A percentile compares a stretch with the other conserved stretches of the same genome.
phyloP scores from a whole-genome alignment of 2,888 invertebrate species.

The Hydropsyche betteni region DNA sequence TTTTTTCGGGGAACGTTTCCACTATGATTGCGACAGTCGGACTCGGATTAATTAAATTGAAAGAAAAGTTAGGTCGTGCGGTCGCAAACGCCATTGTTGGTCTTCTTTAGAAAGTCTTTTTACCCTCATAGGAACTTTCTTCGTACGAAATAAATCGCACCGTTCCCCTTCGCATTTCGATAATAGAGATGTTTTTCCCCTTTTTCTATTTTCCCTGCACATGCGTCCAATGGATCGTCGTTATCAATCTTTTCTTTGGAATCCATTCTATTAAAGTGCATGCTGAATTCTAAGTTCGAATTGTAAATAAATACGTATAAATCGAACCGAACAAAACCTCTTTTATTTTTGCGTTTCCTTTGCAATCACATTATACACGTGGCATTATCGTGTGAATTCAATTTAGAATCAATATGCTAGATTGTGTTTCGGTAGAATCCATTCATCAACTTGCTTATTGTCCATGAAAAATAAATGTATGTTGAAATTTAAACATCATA shows the following conservation, averaged over 20 bases:
- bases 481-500: too few relatives aligned
- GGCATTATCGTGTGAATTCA: not conserved
- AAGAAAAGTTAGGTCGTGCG: too few relatives aligned
- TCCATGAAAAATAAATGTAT: too few relatives aligned
- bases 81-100: not conserved
- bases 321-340: not conserved
- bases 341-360: not conserved
- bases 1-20: too few relatives aligned
- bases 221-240: constrained; percentile 35
- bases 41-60: too few relatives aligned
- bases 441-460: too few relatives aligned
- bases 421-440: not conserved
- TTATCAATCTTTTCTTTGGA: constrained; percentile 34
- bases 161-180: constrained; percentile 29
- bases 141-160: constrained; percentile 15
- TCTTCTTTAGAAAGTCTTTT: constrained; percentile 10
- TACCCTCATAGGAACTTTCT: not conserved
- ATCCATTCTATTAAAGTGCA: constrained; percentile 36
- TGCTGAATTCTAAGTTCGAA: constrained; percentile 20
- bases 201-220: constrained; percentile 29
- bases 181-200: constrained; percentile 34
- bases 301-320: constrained; percentile 10
- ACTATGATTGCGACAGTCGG: too few relatives aligned
- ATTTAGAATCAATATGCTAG: not conserved
- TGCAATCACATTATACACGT: not conserved